Conservation (phyloP, 2,888 invertebrate species). For the Drosophila leonis region DNA sequence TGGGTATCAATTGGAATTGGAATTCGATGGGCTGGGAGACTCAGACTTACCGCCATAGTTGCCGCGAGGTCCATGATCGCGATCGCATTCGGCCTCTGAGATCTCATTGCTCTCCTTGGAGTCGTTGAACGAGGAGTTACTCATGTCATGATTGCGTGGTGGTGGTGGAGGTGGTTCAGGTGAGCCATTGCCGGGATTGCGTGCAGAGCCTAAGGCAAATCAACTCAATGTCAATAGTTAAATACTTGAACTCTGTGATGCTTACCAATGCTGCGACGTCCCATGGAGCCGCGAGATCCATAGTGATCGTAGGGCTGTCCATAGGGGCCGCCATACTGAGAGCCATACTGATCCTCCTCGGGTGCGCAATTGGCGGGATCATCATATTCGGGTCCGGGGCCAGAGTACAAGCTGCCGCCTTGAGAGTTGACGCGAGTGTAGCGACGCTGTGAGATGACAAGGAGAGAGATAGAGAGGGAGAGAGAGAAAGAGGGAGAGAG, state of each 20-base stretch:
- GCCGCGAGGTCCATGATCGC: slow-evolving; percentile 91
- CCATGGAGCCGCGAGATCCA: slow-evolving; percentile 94
- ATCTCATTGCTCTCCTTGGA: slow-evolving; percentile 97
- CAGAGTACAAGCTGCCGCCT: slow-evolving; percentile 88
- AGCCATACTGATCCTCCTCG: slow-evolving; percentile 96
- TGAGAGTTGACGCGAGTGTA: slow-evolving; percentile 90
- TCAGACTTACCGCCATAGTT: slow-evolving; percentile 92
- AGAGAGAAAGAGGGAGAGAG: neutral
- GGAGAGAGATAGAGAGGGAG: neutral
- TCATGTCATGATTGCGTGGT: slow-evolving; percentile 93
- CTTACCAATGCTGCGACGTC: slow-evolving; percentile 87
- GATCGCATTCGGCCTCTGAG: slow-evolving; percentile 97
- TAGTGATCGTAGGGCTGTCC: slow-evolving; percentile 96
- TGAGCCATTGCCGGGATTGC: slow-evolving; percentile 87
- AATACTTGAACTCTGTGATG: too few species aligned
- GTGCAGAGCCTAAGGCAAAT: slow-evolving; percentile 82
- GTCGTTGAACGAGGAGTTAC: slow-evolving; percentile 94
- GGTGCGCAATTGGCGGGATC: slow-evolving; percentile 97
- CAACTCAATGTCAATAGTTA: neutral
- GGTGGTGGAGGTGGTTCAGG: slow-evolving; percentile 91
- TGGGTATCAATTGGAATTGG: neutral
- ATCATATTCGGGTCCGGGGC: slow-evolving; percentile 94
- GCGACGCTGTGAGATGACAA: slow-evolving; percentile 86
- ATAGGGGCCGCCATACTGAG: slow-evolving; percentile 90
- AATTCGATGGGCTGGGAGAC: neutral